Base-by-base conservation (phyloP, 2,113 vertebrate genomes). In the Hyla sarda region DNA sequence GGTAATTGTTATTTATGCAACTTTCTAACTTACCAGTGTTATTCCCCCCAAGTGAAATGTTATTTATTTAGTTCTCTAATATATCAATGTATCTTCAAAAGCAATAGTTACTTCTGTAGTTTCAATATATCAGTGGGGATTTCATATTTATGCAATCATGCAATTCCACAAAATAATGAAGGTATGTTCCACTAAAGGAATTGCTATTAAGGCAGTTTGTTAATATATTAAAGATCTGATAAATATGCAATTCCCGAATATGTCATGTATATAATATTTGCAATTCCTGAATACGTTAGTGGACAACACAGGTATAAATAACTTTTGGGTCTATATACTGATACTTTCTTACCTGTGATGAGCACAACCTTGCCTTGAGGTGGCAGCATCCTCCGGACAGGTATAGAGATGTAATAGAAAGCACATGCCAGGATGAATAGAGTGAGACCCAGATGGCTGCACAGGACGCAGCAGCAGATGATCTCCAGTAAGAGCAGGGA, bases 261-360 rank as follows among this genome's bases (percentile, higher is more conserved):
- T 3, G 19, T 54, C 50, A 54, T 5, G 13, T 5, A 12, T 45
- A 5, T 45, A 45, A 45, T 45, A 45, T 19, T 17, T 52, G 50
- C 50, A 19, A 56, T 56, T 56, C 19, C 54, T 19, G 6, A 56
- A 21, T 56, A 21, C 12, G 2, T 50, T 1, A 50, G n/a, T n/a
- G n/a, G 10, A 52, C 50, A 62, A 28, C n/a, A 62, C 11, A 62
- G 12, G 25, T 9, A 12, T 1, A 0, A 62, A 14, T 28, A 14
- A 28, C 7, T 13, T 14, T 28, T 28, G 8, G 16, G 0, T 0
- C 7, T 65, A 8, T 58, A n/a, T 69, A 11, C 2, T 11, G 67
- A 19, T 12, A 11, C 5, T 1, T 0, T 1, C 95, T 94, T 92
- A 96, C 95, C 95, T 93, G 95, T 96, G 90, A 96, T 87, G 48